Base-by-base conservation (phyloP, 2,797 vertebrate species). In the Tragopan temminckii region DNA sequence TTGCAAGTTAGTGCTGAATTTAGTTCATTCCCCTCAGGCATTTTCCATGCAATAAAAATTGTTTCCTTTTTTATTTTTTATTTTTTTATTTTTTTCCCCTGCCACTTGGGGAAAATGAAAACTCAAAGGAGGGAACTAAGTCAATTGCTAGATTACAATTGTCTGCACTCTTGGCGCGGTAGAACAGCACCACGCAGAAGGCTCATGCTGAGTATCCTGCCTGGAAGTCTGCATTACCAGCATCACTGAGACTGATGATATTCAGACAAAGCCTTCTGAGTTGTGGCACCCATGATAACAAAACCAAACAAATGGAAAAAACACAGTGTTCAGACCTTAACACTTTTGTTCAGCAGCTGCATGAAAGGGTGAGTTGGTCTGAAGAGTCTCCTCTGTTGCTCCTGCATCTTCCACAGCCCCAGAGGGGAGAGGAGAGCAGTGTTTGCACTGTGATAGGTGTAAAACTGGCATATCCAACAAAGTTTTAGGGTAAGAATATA, bases 1-100 rank as follows among this genome's bases (percentile, higher is more conserved):
- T 94, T 95, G 77, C 91, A 91, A 94, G 85, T 92, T 76, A 55
- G 57, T 77, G 64, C 82, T 93, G 93, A 95, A 94, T 93, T 91
- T 93, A 85, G 77, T 93, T 91, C 70, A 36, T 62, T 67, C 11
- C 87, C 92, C 68, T 88, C 64, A 33, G 91, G 92, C 85, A 0
- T 91, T 93, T 97, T 95, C 85, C 80, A 70, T 89, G 77, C 74
- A 92, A 91, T 86, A 92, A 91, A 91, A 93, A 77, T 29, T 27
- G 31, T 62, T 59, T 7, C 42, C 13, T 20, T 4, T 40, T 14
- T 27, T 35, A 52, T 7, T 38, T 1, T n/a, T 18, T 10, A 35
- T 40, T 35, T 1, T 29, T 23, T 11, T 43, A 36, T 38, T 1
- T 31, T 25, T 11, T 46, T 46, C 31, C 29, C 29, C 25, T 81